These are phyloP conservation scores for Cricetomys ansorgei DNA, from an alignment of 2,113 vertebrate genomes.

Conservation along the genomic window DNA sequence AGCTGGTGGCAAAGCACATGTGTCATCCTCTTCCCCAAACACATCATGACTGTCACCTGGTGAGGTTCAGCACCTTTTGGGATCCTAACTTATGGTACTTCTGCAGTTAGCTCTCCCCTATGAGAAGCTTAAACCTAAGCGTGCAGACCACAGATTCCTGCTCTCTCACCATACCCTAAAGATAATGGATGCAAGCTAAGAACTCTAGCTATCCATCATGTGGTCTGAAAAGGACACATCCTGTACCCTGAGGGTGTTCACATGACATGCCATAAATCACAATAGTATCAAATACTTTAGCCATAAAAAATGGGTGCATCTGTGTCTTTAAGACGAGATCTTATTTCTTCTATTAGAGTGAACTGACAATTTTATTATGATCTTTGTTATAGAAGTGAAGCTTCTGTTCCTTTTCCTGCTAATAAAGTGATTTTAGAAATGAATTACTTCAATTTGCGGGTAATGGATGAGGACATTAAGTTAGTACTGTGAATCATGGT, in stretches of 20 bases:
- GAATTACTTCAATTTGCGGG: conserved; percentile 64
- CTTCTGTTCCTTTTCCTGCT: conserved; percentile 49
- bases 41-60: not conserved
- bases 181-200: not conserved
- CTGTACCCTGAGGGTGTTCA: not conserved
- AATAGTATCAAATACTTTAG: conserved; percentile 54
- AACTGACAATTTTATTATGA: conserved; percentile 62
- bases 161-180: conserved; percentile 19
- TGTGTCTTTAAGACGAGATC: conserved; percentile 43
- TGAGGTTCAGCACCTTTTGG: not conserved
- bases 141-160: not conserved
- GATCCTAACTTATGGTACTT: not conserved
- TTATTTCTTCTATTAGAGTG: conserved; percentile 61
- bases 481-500: conserved; percentile 32
- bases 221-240: conserved; percentile 8
- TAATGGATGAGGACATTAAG: conserved; percentile 58
- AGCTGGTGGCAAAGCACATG: not conserved
- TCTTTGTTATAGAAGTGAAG: conserved; percentile 58
- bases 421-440: conserved; percentile 74
- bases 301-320: conserved; percentile 17
- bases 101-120: not conserved
- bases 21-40: not conserved
- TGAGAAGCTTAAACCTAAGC: not conserved
- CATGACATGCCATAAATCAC: not conserved
- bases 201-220: conserved; percentile 14